Evolutionary conservation across 2,797 vertebrate species (phyloP).

Genomic region (Ciconia nigra): DNA sequence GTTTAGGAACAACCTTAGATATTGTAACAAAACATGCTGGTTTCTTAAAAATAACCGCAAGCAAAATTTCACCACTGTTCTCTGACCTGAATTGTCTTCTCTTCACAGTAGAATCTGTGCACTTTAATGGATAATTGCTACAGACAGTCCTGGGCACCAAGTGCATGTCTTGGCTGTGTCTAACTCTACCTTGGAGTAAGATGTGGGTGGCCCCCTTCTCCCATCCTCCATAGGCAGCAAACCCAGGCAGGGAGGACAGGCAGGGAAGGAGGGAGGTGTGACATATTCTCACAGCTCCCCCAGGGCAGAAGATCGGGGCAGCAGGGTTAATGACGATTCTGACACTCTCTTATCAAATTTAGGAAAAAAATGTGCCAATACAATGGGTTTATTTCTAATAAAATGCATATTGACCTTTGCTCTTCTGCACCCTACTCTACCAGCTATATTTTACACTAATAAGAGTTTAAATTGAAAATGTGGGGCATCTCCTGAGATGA

Average conservation of each 20-base stretch:
- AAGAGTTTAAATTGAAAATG: background rate
- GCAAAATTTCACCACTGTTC: background rate
- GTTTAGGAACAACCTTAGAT: background rate
- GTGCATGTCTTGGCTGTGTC: background rate
- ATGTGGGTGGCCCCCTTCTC: background rate
- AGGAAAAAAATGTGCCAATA: background rate
- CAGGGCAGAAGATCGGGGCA: background rate
- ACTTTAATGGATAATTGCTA: background rate
- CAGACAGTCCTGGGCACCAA: background rate
- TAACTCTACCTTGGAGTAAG: background rate
- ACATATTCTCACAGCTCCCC: background rate
- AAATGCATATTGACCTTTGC: background rate
- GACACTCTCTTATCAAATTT: background rate
- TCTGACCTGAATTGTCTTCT: background rate
- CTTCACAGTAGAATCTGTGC: background rate
- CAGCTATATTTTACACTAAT: background rate
- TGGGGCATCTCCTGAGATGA: background rate
- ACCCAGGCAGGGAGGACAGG: background rate
- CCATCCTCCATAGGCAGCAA: background rate
- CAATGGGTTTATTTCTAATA: background rate
- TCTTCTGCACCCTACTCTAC: background rate
- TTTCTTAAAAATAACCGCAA: background rate
- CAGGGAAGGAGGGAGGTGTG: background rate
- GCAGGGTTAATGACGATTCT: background rate
- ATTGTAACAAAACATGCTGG: background rate